phyloP scores from a whole-genome alignment of 2,797 vertebrate species.

The Sebastes paucispinis region DNA sequence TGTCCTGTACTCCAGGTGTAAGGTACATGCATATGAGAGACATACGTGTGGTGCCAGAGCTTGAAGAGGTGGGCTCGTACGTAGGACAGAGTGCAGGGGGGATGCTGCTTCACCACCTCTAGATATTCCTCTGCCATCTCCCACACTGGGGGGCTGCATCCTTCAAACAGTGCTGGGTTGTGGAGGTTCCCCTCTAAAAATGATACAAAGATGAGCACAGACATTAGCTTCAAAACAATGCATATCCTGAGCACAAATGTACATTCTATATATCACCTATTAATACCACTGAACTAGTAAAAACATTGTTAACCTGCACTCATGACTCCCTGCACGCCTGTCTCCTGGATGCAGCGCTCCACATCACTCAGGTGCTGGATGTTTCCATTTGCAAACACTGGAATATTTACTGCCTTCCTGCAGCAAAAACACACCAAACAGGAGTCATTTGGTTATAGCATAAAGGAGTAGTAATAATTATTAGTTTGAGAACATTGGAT shows the following conservation, averaged over 20 bases:
- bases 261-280: not conserved
- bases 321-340: slow-evolving; percentile 95
- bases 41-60: slow-evolving; percentile 98
- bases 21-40: not conserved
- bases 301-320: slow-evolving; percentile 87
- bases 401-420: slow-evolving; percentile 92
- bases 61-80: slow-evolving; percentile 97
- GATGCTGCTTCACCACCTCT: slow-evolving; percentile 86
- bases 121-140: slow-evolving; percentile 97
- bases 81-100: slow-evolving; percentile 91
- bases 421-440: not conserved
- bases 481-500: fast-evolving
- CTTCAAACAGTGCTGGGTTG: slow-evolving; percentile 96
- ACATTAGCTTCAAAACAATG: not conserved
- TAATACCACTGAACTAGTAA: no score
- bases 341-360: slow-evolving; percentile 91
- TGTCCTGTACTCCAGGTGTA: no score
- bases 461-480: not conserved
- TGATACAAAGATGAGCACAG: not conserved
- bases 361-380: slow-evolving; percentile 94
- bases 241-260: not conserved
- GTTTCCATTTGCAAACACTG: slow-evolving; percentile 97
- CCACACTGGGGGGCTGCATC: slow-evolving; percentile 91
- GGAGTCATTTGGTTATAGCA: not conserved
- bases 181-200: slow-evolving; percentile 95